Evolutionary conservation across 2,113 vertebrate species (phyloP).

Genomic region (Oreotrochilus melanogaster): DNA sequence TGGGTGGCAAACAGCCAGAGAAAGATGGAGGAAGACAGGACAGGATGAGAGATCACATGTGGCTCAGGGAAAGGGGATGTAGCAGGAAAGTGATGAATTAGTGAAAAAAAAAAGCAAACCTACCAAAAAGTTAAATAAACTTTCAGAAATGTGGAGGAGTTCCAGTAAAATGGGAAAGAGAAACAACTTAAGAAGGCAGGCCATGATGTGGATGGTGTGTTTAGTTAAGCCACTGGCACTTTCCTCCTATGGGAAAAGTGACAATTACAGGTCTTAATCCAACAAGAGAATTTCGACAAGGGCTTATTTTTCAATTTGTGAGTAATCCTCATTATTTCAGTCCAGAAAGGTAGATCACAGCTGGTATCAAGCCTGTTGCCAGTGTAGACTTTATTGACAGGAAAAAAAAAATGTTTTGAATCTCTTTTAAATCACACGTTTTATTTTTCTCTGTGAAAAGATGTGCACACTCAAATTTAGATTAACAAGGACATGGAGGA

Average conservation of each 20-base stretch:
- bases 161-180: conserved; percentile 8
- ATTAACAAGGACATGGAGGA: background rate
- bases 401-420: background rate
- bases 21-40: background rate
- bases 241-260: conserved; percentile 12
- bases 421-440: background rate
- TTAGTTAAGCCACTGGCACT: conserved; percentile 23
- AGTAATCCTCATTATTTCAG: background rate
- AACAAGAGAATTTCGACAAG: background rate
- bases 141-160: background rate
- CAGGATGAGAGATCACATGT: background rate
- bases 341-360: background rate
- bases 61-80: background rate
- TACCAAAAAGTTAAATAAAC: conserved; percentile 17
- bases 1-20: background rate
- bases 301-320: conserved; percentile 22
- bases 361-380: background rate
- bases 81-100: background rate
- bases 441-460: background rate
- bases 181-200: background rate
- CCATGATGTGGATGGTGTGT: background rate
- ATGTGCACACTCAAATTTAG: background rate
- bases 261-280: conserved; percentile 36
- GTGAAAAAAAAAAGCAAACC: background rate
- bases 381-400: background rate